Base-by-base conservation (phyloP, 2,888 invertebrate genomes). In the Noctuana brunneofusca region DNA sequence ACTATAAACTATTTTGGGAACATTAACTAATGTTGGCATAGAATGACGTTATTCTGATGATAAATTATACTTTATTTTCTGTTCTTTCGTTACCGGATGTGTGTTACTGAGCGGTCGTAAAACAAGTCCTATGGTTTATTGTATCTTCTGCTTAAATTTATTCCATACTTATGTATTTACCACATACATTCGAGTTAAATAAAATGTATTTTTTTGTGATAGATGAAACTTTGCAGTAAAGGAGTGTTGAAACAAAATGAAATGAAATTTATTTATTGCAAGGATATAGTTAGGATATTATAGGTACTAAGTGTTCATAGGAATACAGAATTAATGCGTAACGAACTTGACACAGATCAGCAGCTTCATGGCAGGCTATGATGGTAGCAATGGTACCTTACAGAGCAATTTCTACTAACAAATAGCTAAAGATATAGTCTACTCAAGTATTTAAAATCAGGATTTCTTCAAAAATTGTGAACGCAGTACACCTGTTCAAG, bases 1-100 rank as follows among this genome's bases (percentile, higher is more conserved):
- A 32, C 46, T 55, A 62, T 62, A 78, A 84, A 79, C 81, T 84
- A 84, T 84, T 84, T 83, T 71, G 46, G 75, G 70, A 64, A 70
- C 66, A 75, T 79, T 79, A 76, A 77, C 71, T 67, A 64, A 65
- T 50, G 60, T 64, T 64, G 64, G 62, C 68, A 56, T 35, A 53
- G 49, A 52, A 59, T 53, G 52, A 32, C 41, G 64, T 58, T 22
- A 59, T 53, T 65, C 52, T 38, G 46, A 56, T 65, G 62, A 67
- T 65, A 58, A 24, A 49, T 49, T 49, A 11, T 62, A 67, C 30
- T 24, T 63, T 52, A 53, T 66, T 58, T 69, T 66, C 62, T 58
- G 58, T 65, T 66, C 49, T 65, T 63, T 22, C 30, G 55, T 69
- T 64, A 66, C 70, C 69, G 75, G 75, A 74, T 71, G 69, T 71